A percentile compares a stretch with the other conserved stretches of the same genome.
Evolutionary conservation across 1,140 invertebrate genomes (phyloP).

Genomic region (Leptoteleia sp.): DNA sequence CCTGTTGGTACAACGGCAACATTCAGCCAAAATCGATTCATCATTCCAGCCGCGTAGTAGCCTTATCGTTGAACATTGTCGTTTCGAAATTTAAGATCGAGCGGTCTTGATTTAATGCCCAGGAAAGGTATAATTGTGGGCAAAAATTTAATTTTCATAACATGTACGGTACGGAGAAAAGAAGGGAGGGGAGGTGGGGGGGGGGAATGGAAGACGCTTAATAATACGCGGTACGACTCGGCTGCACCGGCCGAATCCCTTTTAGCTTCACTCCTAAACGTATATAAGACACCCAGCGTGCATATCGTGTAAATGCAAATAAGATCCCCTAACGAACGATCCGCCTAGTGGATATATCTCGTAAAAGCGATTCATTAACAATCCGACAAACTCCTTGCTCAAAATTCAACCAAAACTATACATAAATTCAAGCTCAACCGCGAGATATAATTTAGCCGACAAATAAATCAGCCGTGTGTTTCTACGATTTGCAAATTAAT

Average conservation of each 20-base stretch:
- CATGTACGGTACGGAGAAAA: conserved; percentile 14
- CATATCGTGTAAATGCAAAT: conserved; percentile 70
- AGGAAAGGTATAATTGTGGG: conserved; percentile 12
- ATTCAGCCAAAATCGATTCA: conserved; percentile 28
- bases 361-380: conserved; percentile 69
- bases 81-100: conserved; percentile 19
- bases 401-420: conserved; percentile 57
- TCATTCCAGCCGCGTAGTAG: conserved; percentile 10
- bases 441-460: conserved; percentile 26
- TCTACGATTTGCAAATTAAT: conserved; percentile 31
- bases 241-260: conserved; percentile 38
- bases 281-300: conserved; percentile 64
- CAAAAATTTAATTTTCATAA: conserved; percentile 41
- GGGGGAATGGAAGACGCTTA: conserved; percentile 18
- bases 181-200: too few relatives aligned
- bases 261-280: conserved; percentile 49
- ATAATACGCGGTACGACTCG: conserved; percentile 48
- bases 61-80: conserved; percentile 19
- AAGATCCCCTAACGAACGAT: conserved; percentile 66
- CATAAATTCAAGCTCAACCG: conserved; percentile 52
- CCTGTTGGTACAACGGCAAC: conserved; percentile 11
- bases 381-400: conserved; percentile 65
- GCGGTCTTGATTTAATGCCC: conserved; percentile 13
- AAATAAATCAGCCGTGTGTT: conserved; percentile 34
- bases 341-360: conserved; percentile 65